phyloP scores from a whole-genome alignment of 2,113 vertebrate species.

The Heteronetta atricapilla region DNA sequence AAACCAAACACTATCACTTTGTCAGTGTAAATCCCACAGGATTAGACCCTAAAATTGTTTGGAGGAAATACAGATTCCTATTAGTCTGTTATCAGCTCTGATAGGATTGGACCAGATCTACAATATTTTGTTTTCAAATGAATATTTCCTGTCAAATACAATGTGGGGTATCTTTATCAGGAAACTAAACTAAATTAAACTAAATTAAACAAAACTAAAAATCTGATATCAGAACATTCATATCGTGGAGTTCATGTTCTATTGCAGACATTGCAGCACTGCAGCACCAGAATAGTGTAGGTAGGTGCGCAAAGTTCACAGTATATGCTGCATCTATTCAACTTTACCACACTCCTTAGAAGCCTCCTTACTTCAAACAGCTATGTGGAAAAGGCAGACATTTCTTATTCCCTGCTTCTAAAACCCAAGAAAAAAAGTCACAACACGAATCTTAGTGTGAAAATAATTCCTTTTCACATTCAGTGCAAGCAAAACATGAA shows the following conservation, averaged over 20 bases:
- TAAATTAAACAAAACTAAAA: background rate
- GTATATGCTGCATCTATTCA: background rate
- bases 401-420: background rate
- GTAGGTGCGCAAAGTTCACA: background rate
- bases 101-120: background rate
- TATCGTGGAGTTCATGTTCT: background rate
- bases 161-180: background rate
- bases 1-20: background rate
- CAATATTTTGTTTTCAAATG: background rate
- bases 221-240: background rate
- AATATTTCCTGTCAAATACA: background rate
- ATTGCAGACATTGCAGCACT: background rate
- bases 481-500: background rate
- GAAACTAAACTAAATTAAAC: background rate
- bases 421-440: background rate
- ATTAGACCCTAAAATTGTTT: background rate
- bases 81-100: background rate
- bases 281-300: background rate
- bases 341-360: background rate
- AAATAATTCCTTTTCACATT: background rate
- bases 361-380: background rate
- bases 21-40: background rate
- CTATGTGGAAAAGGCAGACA: background rate
- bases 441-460: background rate
- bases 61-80: background rate